phyloP scores from a whole-genome alignment of 2,113 vertebrate genomes.

The Podarcis raffonei region DNA sequence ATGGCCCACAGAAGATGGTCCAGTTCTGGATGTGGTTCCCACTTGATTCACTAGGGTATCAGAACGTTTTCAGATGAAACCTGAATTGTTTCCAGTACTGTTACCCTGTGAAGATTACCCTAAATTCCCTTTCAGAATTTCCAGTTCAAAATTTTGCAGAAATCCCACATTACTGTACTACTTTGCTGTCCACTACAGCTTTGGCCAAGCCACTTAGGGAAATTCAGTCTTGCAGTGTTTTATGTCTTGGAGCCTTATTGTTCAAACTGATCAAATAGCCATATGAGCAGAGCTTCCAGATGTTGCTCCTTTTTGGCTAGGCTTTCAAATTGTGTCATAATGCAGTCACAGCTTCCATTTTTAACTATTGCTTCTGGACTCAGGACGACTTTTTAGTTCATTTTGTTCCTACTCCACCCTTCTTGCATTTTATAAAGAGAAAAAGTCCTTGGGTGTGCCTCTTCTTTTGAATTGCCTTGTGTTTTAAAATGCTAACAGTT shows the following conservation, averaged over 20 bases:
- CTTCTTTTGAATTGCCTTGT: background rate
- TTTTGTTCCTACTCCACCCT: background rate
- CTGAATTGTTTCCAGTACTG: too few relatives aligned
- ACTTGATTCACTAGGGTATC: too few relatives aligned
- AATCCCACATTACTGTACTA: too few relatives aligned
- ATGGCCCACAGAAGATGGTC: too few relatives aligned
- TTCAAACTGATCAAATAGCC: background rate
- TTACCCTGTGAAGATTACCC: too few relatives aligned
- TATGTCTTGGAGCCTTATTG: background rate
- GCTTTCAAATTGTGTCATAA: background rate
- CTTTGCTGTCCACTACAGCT: too few relatives aligned
- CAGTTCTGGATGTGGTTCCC: too few relatives aligned
- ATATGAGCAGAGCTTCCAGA: background rate
- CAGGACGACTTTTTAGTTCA: conserved; percentile 4
- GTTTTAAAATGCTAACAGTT: background rate
- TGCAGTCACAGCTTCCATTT: background rate
- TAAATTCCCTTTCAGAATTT: too few relatives aligned
- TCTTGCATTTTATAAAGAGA: background rate
- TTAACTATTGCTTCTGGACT: background rate
- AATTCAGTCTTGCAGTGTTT: background rate
- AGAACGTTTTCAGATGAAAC: too few relatives aligned
- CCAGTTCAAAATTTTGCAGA: too few relatives aligned
- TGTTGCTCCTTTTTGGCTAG: background rate
- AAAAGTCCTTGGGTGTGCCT: background rate
- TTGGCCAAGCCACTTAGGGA: background rate